These are phyloP conservation scores for human DNA, from an alignment of 2,113 vertebrate genomes.

Conservation along the genomic window DNA sequence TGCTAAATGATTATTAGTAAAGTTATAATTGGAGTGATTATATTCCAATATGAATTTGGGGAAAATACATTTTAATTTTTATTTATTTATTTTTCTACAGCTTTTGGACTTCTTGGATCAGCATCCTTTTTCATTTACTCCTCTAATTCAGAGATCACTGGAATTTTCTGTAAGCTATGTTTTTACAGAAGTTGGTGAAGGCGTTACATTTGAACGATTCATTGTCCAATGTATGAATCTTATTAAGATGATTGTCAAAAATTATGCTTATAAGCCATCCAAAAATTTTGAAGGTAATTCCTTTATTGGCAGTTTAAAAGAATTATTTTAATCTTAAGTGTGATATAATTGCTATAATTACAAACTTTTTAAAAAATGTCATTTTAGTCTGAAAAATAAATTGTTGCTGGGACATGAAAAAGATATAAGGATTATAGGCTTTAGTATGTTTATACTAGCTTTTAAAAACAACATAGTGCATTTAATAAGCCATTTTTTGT, in stretches of 20 bases:
- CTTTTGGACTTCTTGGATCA: slow-evolving; percentile 97
- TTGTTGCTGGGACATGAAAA: background rate
- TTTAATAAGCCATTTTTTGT: slow-evolving; percentile 24
- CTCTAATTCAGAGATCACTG: slow-evolving; percentile 94
- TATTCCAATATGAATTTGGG: slow-evolving; percentile 6
- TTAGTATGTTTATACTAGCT: background rate
- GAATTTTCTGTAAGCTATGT: slow-evolving; percentile 97
- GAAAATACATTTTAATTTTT: background rate
- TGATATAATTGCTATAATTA: background rate
- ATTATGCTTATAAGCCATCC: slow-evolving; percentile 95
- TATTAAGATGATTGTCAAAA: slow-evolving; percentile 99
- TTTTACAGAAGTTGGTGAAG: slow-evolving; percentile 96
- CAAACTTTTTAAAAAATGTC: background rate
- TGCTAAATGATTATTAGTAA: background rate
- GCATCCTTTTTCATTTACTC: slow-evolving; percentile 94
- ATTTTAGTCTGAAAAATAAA: slow-evolving; percentile 40
- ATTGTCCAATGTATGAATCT: slow-evolving; percentile 99
- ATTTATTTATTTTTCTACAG: slow-evolving; percentile 76
- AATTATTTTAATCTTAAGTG: slow-evolving; percentile 21
- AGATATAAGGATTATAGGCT: background rate
- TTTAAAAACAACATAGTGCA: background rate
- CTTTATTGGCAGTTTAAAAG: background rate
- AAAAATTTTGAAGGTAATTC: slow-evolving; percentile 95
- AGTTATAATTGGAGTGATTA: background rate
- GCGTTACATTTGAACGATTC: slow-evolving; percentile 95